Base-by-base conservation (phyloP, 2,113 vertebrate genomes). In the Cettia cetti region DNA sequence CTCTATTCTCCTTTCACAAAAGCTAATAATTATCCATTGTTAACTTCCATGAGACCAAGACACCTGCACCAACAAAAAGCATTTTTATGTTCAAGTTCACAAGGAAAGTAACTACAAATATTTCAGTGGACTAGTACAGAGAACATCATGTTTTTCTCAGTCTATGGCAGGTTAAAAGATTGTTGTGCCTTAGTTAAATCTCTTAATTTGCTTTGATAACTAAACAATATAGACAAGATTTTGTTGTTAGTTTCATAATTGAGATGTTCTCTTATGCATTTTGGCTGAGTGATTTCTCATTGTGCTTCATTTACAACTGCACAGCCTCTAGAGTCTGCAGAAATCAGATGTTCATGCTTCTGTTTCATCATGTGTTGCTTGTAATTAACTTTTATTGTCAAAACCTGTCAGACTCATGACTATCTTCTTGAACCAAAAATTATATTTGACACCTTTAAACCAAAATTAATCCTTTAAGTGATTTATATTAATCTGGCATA, bases 341-440 rank as follows among this genome's bases (percentile, higher is more conserved):
- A 95, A 91, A 85, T 97, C 70, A 90, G 93, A 95, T 80, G 81
- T 87, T 94, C 63, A 50, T 85, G 59, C 66, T 82, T 91, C 75
- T 86, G 57, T 89, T 91, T 91, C 78, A 91, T 95, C 39, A 22
- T 60, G 45, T 89, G 86, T 50, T 92, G 70, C 66, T 45, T 79
- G 45, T 92, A 95, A 95, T 95, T 94, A 95, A 94, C 91, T 94
- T 91, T 82, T 82, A 82, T 82, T 95, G 78, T 95, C 66, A 84
- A 87, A 94, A 82, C 23, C 45, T 90, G 74, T 87, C 91, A 95
- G 35, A 90, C 40, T 95, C 66, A 57, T 80, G 81, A 54, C 74
- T 77, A 27, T 74, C 35, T 78, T 78, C 57, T 87, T 82, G 70
- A 96, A 85, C 54, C n/a, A 94, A 82, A 79, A 89, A 74, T 59